Evolutionary conservation across 92 coral and sea anemone species (phyloP), one percentile per base, ranked within the genome.

Genomic region (Porites lobata): DNA sequence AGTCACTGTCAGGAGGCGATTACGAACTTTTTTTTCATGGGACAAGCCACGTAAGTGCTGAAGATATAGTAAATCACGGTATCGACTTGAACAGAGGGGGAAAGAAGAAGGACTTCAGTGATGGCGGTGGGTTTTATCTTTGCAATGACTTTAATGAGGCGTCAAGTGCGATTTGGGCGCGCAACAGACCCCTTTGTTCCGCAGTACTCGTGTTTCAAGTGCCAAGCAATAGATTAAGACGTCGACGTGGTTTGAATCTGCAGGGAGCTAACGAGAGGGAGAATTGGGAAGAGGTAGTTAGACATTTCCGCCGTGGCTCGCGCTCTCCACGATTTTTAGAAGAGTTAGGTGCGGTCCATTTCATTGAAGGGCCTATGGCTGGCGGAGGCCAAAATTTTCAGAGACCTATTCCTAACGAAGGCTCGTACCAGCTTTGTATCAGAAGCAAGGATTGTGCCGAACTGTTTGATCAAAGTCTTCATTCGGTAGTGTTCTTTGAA

Each of bases 351-450:
- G 0, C 64, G 4, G 22, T 62, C 64, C 78, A 92, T 12, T 84
- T 58, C 10, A 89, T 92, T 65, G 92, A 76, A 50, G 95, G 95
- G 22, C 95, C 43, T 18, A 70, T 52, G 6, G 62, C 14, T 57
- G n/a, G 29, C 81, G 68, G 19, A 51, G 52, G 52, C 51, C 65
- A 50, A 32, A 20, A 14, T 56, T 56, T 6, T 54, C 13, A 54
- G 11, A 17, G 10, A 15, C 10, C 57, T 58, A 15, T 67, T 52
- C 17, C 22, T 76, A 29, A 29, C 32, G 32, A 29, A 26, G 52
- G 52, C 11, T 9, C 88, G 47, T 77, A 92, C 63, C 95, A 92
- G 83, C n/a, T 92, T 17, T 92, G 95, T 51, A 79, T 92, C 2
- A 85, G 38, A 8, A 72, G 50, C 53, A 76, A 54, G 29, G 84